A percentile compares a stretch with the other conserved stretches of the same genome.
These are phyloP conservation scores for Hydropsyche tenuis DNA, from an alignment of 1,140 invertebrate species.

Conservation along the genomic window DNA sequence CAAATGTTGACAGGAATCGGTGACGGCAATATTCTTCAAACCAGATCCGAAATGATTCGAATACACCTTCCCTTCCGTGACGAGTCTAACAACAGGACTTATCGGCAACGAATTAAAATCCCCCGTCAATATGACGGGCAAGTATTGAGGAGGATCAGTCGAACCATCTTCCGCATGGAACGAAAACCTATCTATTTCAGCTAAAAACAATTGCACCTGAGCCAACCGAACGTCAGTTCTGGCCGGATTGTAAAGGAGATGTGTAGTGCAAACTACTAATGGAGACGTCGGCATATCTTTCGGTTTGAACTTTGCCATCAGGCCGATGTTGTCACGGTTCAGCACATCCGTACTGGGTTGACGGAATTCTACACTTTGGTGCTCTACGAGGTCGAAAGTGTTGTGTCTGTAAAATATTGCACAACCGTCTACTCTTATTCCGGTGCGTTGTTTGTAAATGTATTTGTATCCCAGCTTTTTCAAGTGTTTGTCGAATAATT, in stretches of 20 bases:
- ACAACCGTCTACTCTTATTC: slow-evolving; percentile 78
- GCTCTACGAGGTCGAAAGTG: slow-evolving; percentile 69
- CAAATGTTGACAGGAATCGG: slow-evolving; percentile 72
- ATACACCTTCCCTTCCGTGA: slow-evolving; percentile 67
- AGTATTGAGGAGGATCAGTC: slow-evolving; percentile 60
- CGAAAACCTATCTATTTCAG: slow-evolving; percentile 83
- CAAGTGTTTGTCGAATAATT: slow-evolving; percentile 67
- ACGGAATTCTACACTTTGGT: slow-evolving; percentile 66
- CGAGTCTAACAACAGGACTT: slow-evolving; percentile 74
- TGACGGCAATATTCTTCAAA: slow-evolving; percentile 61
- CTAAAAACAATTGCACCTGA: slow-evolving; percentile 80
- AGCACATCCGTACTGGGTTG: slow-evolving; percentile 67
- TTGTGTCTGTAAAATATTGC: slow-evolving; percentile 78
- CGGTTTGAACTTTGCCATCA: slow-evolving; percentile 77
- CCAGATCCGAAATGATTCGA: slow-evolving; percentile 39
- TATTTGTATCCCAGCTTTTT: slow-evolving; percentile 66
- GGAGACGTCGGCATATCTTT: slow-evolving; percentile 59
- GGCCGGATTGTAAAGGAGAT: slow-evolving; percentile 91
- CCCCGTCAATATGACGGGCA: slow-evolving; percentile 85
- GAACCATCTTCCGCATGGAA: slow-evolving; percentile 58
- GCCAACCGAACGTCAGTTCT: slow-evolving; percentile 87
- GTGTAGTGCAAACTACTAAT: slow-evolving; percentile 88
- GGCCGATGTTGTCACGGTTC: slow-evolving; percentile 86
- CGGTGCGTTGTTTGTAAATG: slow-evolving; percentile 78
- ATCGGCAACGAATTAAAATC: slow-evolving; percentile 86